Base-by-base conservation (phyloP, 2,113 vertebrate species). In the Burhinus bistriatus region DNA sequence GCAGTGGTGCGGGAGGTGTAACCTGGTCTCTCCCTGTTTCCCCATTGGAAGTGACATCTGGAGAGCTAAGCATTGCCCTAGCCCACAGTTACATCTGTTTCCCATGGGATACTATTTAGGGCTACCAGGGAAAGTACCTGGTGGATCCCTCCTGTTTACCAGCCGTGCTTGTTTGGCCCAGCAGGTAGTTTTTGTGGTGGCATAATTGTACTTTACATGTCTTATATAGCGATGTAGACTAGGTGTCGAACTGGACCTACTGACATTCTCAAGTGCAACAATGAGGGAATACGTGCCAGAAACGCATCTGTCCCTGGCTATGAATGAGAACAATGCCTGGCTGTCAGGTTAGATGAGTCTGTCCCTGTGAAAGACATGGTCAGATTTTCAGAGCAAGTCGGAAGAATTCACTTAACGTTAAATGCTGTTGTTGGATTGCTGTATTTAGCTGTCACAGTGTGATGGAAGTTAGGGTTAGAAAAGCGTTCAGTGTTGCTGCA, bases 391-490 rank as follows among this genome's bases (percentile, higher is more conserved):
- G 93, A 93, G 70, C 69, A 38, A 89, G 84, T 70, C 0, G 3
- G 77, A 91, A 91, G 87, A 95, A 96, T 94, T 94, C 72, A 83
- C 89, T 81, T 90, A 38, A 78, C 70, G 81, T 97, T 92, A 90
- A 95, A 44, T 86, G 90, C 84, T 95, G 90, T 90, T 93, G 82
- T 66, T 92, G 95, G 69, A 83, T 97, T 92, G 85, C 93, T 83
- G 85, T 80, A 36, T 96, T 96, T 94, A 95, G 88, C 88, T 84
- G 87, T 93, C 97, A 82, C 94, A 93, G 92, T 95, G 75, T 93
- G 91, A 58, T 95, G 73, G 91, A 94, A 95, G 80, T 84, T 92
- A 79, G 92, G 96, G 97, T 97, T 96, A 97, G 95, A 49, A 81
- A 92, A 95, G 88, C 36, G 73, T 94, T 96, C 92, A 51, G 42